These are phyloP conservation scores for Hylyphantes graminicola DNA, from an alignment of 1,140 invertebrate genomes.

Conservation along the genomic window DNA sequence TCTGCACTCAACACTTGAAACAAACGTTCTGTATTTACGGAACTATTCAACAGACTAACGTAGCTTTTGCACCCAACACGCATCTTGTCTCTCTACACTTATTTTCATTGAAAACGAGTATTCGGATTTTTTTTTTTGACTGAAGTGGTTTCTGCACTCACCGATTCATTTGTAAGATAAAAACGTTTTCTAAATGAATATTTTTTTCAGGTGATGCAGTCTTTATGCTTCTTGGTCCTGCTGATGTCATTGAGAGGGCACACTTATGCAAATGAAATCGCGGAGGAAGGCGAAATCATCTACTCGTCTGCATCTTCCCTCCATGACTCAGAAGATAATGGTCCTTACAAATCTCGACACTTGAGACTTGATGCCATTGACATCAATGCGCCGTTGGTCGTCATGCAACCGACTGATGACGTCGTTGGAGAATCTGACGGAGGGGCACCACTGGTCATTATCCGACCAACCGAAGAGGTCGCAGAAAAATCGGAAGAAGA, in stretches of 20 bases:
- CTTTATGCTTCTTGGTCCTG: not conserved
- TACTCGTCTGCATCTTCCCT: not conserved
- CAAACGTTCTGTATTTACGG: no score
- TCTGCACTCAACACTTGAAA: no score
- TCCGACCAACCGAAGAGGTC: not conserved
- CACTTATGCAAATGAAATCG: not conserved
- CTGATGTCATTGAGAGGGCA: not conserved
- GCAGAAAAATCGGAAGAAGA: not conserved
- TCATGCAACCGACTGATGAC: not conserved
- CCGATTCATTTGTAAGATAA: no score
- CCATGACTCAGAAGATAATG: conserved; percentile 10
- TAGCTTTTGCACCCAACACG: no score
- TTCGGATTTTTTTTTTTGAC: no score
- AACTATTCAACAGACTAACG: no score
- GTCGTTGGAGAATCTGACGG: not conserved
- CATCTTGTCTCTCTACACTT: no score
- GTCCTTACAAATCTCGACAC: not conserved
- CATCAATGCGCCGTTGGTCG: conserved; percentile 19
- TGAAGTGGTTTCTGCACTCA: no score
- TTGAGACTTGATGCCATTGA: conserved; percentile 16
- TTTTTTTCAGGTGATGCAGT: conserved; percentile 1
- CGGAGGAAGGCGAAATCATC: not conserved
- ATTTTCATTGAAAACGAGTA: no score
- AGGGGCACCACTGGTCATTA: not conserved
- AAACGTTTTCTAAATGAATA: not conserved